phyloP scores from a whole-genome alignment of 2,113 vertebrate genomes.

The Vicugna pacos region DNA sequence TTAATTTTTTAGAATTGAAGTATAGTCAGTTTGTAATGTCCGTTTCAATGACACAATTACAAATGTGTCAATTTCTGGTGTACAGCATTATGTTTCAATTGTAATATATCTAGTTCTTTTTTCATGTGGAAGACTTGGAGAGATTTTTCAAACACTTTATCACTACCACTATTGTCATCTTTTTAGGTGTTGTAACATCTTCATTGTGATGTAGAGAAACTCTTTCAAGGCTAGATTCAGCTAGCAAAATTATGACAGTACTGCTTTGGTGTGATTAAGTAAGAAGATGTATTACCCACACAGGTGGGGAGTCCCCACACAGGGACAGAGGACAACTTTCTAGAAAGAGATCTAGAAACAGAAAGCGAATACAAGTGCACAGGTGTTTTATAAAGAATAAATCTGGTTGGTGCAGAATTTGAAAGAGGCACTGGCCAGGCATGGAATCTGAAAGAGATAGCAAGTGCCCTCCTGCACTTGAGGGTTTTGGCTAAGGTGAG shows the following conservation, averaged over 20 bases:
- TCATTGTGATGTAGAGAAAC: not conserved
- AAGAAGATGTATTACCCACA: not conserved
- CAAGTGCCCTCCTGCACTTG: not conserved
- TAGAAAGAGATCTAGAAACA: not conserved
- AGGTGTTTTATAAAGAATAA: constrained; percentile 18
- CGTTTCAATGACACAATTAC: too few relatives aligned
- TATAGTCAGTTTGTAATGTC: too few relatives aligned
- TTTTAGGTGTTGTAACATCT: not conserved
- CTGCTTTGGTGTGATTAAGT: not conserved
- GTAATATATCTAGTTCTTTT: not conserved
- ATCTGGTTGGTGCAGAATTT: not conserved
- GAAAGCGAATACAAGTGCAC: not conserved
- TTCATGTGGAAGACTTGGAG: not conserved
- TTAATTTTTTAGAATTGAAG: too few relatives aligned
- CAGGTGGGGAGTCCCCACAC: not conserved
- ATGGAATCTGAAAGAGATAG: not conserved
- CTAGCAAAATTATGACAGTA: not conserved
- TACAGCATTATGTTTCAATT: too few relatives aligned
- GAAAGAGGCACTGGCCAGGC: not conserved
- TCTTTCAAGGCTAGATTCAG: not conserved
- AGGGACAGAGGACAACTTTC: not conserved
- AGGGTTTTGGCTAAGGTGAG: not conserved
- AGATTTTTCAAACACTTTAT: not conserved
- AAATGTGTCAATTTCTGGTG: too few relatives aligned
- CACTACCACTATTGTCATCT: not conserved